Percentiles rank a stretch among this genome's conserved stretches.
Conservation (phyloP, 2,888 invertebrate species). For the Hymenopus coronatus region DNA sequence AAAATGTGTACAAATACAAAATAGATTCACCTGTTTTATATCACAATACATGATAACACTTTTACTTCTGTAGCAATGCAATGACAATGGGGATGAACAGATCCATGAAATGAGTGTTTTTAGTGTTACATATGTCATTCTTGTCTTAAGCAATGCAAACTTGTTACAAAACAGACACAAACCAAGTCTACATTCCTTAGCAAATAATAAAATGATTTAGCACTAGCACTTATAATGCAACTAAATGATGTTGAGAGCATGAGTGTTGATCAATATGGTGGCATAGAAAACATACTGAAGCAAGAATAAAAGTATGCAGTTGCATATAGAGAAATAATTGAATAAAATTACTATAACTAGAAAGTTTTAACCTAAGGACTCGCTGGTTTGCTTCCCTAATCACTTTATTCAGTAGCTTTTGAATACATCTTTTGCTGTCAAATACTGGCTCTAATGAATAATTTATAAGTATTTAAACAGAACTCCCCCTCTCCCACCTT, state of each 20-base stretch:
- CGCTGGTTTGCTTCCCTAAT: too few relatives aligned
- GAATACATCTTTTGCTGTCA: too few relatives aligned
- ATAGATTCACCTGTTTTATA: neutral
- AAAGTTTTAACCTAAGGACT: too few relatives aligned
- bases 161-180: neutral
- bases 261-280: neutral
- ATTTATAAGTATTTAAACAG: too few relatives aligned
- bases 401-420: too few relatives aligned
- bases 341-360: too few relatives aligned
- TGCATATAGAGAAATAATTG: neutral
- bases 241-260: neutral
- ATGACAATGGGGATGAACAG: neutral
- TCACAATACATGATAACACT: neutral
- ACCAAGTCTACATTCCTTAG: neutral
- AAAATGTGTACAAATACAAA: neutral
- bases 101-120: neutral
- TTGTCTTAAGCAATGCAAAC: neutral
- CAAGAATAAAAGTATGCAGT: neutral
- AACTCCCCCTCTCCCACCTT: too few relatives aligned
- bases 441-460: too few relatives aligned
- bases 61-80: neutral
- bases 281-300: neutral
- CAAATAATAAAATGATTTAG: neutral
- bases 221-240: neutral
- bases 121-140: neutral